phyloP scores from a whole-genome alignment of 2,113 vertebrate species.

The Thunnus thynnus region DNA sequence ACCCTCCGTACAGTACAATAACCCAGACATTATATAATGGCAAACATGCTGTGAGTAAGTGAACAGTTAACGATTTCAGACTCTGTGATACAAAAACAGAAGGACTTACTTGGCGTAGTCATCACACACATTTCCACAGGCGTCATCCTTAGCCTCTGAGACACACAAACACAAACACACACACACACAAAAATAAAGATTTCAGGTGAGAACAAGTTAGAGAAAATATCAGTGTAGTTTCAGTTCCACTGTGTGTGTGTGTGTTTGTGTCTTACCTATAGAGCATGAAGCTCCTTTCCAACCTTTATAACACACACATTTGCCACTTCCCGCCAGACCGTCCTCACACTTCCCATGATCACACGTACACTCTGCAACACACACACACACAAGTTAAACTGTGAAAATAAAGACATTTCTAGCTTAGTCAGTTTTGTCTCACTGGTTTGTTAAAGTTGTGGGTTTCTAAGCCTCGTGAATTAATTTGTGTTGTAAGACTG shows the following conservation, averaged over 20 bases:
- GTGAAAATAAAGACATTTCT: not conserved
- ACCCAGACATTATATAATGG: too few species aligned
- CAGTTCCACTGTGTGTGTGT: not conserved
- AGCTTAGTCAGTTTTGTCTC: too few species aligned
- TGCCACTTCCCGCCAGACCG: conserved; percentile 89
- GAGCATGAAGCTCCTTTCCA: conserved; percentile 91
- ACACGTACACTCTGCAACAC: conserved; percentile 89
- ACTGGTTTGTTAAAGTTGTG: too few species aligned
- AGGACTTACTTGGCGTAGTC: conserved; percentile 91
- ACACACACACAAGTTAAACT: conserved; percentile 12
- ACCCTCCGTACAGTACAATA: too few species aligned
- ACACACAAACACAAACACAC: conserved; percentile 41
- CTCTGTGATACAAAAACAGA: not conserved
- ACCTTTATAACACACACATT: conserved; percentile 90
- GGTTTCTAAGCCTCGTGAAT: too few species aligned
- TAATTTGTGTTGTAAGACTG: too few species aligned
- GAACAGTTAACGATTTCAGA: too few species aligned
- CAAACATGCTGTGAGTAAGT: too few species aligned
- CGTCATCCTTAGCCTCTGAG: conserved; percentile 86
- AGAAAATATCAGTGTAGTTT: not conserved
- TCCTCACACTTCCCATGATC: conserved; percentile 92
- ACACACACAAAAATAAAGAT: conserved; percentile 18
- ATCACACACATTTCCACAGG: conserved; percentile 89
- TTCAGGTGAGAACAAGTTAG: not conserved
- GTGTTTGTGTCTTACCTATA: conserved; percentile 81